These are phyloP conservation scores for Rhinella marina DNA, from an alignment of 2,797 vertebrate species.

Conservation along the genomic window DNA sequence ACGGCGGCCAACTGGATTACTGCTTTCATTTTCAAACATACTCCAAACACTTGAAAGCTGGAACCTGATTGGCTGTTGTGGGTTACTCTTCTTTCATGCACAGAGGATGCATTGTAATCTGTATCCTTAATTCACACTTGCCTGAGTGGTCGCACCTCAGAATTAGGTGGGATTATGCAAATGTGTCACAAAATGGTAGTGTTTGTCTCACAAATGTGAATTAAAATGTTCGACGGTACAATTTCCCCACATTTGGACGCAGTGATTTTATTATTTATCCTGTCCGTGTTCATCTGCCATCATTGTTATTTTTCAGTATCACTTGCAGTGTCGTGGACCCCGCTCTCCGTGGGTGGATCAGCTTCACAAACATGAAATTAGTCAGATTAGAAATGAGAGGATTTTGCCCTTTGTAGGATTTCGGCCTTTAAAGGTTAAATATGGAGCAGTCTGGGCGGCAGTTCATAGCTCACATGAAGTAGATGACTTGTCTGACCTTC, in stretches of 20 bases:
- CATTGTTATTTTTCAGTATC: background rate
- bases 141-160: too few relatives aligned
- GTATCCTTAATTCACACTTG: too few relatives aligned
- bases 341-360: background rate
- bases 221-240: too few relatives aligned
- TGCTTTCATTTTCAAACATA: too few relatives aligned
- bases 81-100: background rate
- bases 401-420: constrained; percentile 20
- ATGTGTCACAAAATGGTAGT: background rate
- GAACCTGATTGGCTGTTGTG: background rate
- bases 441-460: background rate
- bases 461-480: background rate
- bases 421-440: constrained; percentile 61
- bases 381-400: background rate
- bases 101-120: background rate
- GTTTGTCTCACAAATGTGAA: too few relatives aligned
- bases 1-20: too few relatives aligned
- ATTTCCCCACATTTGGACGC: too few relatives aligned
- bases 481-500: constrained; percentile 65
- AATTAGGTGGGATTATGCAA: background rate
- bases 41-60: background rate
- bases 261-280: too few relatives aligned
- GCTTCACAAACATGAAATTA: background rate
- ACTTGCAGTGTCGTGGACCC: background rate
- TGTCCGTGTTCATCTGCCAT: too few relatives aligned